Evolutionary conservation across 2,797 vertebrate genomes (phyloP).

Genomic region (Rhinatrema bivittatum): DNA sequence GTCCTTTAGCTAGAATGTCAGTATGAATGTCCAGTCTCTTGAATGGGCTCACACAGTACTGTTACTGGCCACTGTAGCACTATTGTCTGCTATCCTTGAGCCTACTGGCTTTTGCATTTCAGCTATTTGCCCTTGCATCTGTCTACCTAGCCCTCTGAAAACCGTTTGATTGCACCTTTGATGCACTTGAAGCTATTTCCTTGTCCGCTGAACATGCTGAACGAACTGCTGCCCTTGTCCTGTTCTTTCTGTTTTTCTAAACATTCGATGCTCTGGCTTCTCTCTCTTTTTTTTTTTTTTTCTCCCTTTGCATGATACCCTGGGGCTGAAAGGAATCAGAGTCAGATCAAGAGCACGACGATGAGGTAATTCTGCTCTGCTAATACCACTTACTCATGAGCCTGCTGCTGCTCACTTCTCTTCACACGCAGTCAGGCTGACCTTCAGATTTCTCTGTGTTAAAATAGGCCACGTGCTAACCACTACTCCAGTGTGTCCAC

Average conservation of each 20-base stretch:
- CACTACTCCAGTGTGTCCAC: no score
- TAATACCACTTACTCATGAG: not conserved
- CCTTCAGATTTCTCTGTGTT: no score
- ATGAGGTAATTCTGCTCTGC: conserved; percentile 83
- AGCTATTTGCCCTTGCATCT: not conserved
- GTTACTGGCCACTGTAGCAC: no score
- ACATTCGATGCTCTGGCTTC: conserved; percentile 40
- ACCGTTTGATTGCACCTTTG: conserved; percentile 6
- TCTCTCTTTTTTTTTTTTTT: conserved; percentile 44
- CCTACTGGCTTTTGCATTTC: conserved; percentile 1
- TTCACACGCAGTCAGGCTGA: no score
- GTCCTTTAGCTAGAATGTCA: no score
- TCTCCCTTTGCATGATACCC: conserved; percentile 59
- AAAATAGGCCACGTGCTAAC: no score
- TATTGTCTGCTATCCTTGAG: not conserved
- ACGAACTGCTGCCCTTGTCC: conserved; percentile 28
- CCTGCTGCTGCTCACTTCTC: conserved; percentile 1
- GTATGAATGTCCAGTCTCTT: no score
- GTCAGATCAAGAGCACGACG: conserved; percentile 93
- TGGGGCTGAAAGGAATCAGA: conserved; percentile 88
- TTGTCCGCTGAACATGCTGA: conserved; percentile 19
- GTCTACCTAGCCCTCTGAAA: conserved; percentile 3
- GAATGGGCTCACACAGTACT: no score
- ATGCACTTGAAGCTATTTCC: rapidly evolving
- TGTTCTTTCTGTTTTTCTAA: conserved; percentile 43